Conservation (phyloP, 2,888 invertebrate genomes). For the Ephialtes manifestator region DNA sequence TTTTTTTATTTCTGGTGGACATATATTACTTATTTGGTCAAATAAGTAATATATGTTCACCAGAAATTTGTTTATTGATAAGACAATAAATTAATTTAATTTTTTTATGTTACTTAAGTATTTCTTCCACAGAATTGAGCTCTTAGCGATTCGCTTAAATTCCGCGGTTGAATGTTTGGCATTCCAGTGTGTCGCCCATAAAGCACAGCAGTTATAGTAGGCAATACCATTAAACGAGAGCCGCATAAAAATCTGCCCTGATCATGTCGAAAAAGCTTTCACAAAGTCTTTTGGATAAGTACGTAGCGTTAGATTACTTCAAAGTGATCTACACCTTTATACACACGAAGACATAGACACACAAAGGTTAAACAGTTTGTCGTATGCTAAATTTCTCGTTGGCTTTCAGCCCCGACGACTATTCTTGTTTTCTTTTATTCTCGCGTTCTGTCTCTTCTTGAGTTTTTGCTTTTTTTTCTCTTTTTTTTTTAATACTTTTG, state of each 20-base stretch:
- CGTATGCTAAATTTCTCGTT: constrained; percentile 42
- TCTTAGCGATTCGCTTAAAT: neutral
- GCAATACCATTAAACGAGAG: neutral
- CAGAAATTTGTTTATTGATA: neutral
- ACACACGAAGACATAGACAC: neutral
- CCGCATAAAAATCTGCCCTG: neutral
- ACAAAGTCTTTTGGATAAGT: neutral
- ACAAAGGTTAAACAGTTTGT: constrained; percentile 31
- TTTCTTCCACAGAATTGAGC: neutral
- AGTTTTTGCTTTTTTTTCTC: constrained; percentile 17
- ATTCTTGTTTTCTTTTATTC: constrained; percentile 42
- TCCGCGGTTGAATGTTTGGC: neutral
- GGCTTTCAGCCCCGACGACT: constrained; percentile 11
- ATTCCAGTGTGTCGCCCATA: neutral
- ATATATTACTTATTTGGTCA: no score
- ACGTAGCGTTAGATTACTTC: neutral
- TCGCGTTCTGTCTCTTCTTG: constrained; percentile 20
- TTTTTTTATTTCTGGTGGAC: no score
- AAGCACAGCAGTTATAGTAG: neutral
- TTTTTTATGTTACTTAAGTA: neutral
- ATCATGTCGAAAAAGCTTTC: neutral
- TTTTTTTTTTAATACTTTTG: constrained; percentile 40
- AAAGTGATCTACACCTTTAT: neutral
- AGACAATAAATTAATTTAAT: neutral
- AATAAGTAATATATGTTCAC: no score